Evolutionary conservation across 2,113 vertebrate species (phyloP).

Genomic region (Rhinichthys klamathensis): DNA sequence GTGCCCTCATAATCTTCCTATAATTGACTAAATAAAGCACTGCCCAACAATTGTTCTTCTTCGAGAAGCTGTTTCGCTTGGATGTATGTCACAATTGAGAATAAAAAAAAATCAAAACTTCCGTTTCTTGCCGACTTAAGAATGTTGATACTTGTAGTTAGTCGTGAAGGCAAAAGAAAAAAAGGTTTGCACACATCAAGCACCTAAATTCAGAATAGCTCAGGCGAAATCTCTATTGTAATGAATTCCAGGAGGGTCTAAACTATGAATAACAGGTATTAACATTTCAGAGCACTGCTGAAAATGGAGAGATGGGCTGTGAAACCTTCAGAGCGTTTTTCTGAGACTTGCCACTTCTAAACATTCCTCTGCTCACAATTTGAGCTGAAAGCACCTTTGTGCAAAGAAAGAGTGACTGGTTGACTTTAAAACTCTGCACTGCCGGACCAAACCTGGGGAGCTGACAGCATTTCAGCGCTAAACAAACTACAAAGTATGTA

Average conservation of each 20-base stretch:
- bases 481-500: constrained; percentile 5
- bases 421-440: constrained; percentile 2
- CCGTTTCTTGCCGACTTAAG: not conserved
- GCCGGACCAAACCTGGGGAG: not conserved
- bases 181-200: constrained; percentile 5
- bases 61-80: too few relatives aligned
- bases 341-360: constrained; percentile 26
- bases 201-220: constrained; percentile 23
- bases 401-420: not conserved
- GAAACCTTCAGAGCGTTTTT: constrained; percentile 24
- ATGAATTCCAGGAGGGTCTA: constrained; percentile 32
- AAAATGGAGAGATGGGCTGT: constrained; percentile 10
- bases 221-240: not conserved
- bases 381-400: constrained; percentile 30
- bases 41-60: too few relatives aligned
- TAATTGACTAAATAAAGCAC: too few relatives aligned
- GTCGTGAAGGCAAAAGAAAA: not conserved
- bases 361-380: constrained; percentile 4
- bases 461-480: not conserved
- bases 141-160: not conserved
- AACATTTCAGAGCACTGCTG: constrained; percentile 37
- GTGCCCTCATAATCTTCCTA: too few relatives aligned
- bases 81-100: too few relatives aligned
- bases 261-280: constrained; percentile 37
- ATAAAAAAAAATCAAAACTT: too few relatives aligned